phyloP scores from a whole-genome alignment of 2,797 vertebrate genomes.

The Sebastes vulpes region DNA sequence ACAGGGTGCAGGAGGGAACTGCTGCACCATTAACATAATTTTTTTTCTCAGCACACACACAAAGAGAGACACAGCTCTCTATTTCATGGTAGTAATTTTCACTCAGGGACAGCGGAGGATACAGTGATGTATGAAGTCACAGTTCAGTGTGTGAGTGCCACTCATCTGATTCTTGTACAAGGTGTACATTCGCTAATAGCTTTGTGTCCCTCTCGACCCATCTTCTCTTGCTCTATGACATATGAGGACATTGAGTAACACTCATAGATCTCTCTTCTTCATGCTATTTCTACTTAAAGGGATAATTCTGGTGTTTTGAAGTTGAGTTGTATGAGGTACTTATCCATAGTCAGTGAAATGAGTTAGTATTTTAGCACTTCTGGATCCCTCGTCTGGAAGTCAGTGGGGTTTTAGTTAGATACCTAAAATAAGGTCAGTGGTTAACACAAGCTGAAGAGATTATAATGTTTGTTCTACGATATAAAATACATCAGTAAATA shows the following conservation, averaged over 20 bases:
- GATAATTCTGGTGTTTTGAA: too few relatives aligned
- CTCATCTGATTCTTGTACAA: not conserved
- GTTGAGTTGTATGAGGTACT: too few relatives aligned
- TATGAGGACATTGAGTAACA: too few relatives aligned
- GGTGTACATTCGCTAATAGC: not conserved
- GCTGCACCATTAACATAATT: not conserved
- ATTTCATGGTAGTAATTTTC: constrained; percentile 28
- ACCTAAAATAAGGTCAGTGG: too few relatives aligned
- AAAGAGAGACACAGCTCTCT: not conserved
- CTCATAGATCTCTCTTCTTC: not conserved
- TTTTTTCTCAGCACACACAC: not conserved
- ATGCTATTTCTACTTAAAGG: not conserved
- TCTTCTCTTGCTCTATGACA: too few relatives aligned
- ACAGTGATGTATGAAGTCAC: constrained; percentile 27
- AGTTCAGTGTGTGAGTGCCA: not conserved
- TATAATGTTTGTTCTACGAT: too few relatives aligned
- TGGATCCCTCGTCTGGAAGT: too few relatives aligned
- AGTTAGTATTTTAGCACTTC: too few relatives aligned
- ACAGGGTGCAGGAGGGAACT: not conserved
- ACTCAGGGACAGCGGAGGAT: constrained; percentile 18
- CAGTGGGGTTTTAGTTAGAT: too few relatives aligned
- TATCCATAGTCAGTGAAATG: too few relatives aligned
- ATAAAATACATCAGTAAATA: too few relatives aligned
- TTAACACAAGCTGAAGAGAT: too few relatives aligned
- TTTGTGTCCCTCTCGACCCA: not conserved